These are phyloP conservation scores for Hydrochoerus hydrochaeris DNA, from an alignment of 2,113 vertebrate genomes.

Conservation along the genomic window DNA sequence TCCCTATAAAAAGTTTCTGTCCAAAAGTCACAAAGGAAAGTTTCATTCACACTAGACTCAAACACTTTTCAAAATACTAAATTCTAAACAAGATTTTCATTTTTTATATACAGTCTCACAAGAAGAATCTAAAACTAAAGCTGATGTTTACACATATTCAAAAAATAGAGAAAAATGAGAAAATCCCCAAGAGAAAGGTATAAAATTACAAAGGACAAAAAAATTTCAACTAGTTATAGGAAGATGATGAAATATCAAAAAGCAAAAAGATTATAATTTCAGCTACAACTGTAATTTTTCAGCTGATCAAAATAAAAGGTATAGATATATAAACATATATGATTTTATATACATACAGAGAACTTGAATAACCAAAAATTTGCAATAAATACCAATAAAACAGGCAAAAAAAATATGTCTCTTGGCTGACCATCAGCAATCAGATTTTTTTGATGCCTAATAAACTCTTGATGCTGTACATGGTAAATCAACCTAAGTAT, in stretches of 20 bases:
- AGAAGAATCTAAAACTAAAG: slow-evolving; percentile 37
- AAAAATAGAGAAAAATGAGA: slow-evolving; percentile 15
- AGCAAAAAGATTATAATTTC: neutral
- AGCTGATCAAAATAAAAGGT: slow-evolving; percentile 21
- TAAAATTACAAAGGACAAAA: neutral
- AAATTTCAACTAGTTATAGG: neutral
- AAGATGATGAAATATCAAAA: neutral
- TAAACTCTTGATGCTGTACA: neutral
- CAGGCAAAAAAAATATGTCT: neutral
- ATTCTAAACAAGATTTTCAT: neutral
- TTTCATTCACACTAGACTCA: neutral
- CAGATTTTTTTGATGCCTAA: slow-evolving; percentile 11
- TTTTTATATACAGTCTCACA: neutral
- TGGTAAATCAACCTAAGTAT: neutral
- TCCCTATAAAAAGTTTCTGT: neutral
- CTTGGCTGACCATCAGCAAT: neutral
- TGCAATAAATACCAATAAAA: neutral
- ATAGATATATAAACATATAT: neutral
- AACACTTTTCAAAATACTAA: slow-evolving; percentile 46
- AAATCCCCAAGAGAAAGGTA: neutral
- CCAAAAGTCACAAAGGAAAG: slow-evolving; percentile 20
- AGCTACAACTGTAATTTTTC: slow-evolving; percentile 2
- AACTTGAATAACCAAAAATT: neutral
- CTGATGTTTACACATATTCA: neutral
- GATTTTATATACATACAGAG: neutral